phyloP scores from a whole-genome alignment of 2,113 vertebrate genomes.

The Eulacestoma nigropectus region DNA sequence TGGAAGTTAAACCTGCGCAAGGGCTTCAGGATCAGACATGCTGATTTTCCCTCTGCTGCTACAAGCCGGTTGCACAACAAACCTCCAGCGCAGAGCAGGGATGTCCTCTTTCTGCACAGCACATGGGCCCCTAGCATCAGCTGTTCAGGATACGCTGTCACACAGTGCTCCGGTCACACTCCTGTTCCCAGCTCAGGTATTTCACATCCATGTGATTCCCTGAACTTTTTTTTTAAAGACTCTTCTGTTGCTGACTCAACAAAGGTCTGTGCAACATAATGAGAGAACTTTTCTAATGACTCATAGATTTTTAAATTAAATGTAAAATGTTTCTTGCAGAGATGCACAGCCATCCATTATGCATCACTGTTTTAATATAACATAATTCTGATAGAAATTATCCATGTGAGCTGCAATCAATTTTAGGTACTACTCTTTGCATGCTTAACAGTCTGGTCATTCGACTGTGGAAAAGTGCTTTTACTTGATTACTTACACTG shows the following conservation, averaged over 20 bases:
- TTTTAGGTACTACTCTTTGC: conserved; percentile 45
- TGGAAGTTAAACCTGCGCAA: neutral
- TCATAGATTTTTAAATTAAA: conserved; percentile 67
- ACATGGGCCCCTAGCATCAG: rapidly evolving
- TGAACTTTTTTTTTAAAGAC: neutral
- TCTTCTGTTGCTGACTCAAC: conserved; percentile 20
- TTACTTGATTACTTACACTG: conserved; percentile 50
- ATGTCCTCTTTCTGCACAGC: neutral
- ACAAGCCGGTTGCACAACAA: neutral
- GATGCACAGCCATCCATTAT: neutral
- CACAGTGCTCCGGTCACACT: neutral
- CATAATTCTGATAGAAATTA: conserved; percentile 50
- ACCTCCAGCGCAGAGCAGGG: neutral
- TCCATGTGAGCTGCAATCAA: conserved; percentile 52
- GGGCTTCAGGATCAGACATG: neutral
- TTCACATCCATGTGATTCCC: neutral
- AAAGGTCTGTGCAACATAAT: neutral
- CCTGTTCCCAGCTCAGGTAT: neutral
- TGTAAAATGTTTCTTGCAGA: conserved; percentile 50
- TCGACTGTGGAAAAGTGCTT: conserved; percentile 56
- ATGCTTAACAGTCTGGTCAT: conserved; percentile 41
- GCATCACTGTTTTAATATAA: conserved; percentile 29
- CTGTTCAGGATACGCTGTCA: neutral
- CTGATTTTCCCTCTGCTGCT: neutral
- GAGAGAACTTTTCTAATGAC: conserved; percentile 60